A percentile compares a stretch with the other conserved stretches of the same genome.
Evolutionary conservation across 1,140 invertebrate genomes (phyloP).

Genomic region (Mizuhopecten yessoensis): DNA sequence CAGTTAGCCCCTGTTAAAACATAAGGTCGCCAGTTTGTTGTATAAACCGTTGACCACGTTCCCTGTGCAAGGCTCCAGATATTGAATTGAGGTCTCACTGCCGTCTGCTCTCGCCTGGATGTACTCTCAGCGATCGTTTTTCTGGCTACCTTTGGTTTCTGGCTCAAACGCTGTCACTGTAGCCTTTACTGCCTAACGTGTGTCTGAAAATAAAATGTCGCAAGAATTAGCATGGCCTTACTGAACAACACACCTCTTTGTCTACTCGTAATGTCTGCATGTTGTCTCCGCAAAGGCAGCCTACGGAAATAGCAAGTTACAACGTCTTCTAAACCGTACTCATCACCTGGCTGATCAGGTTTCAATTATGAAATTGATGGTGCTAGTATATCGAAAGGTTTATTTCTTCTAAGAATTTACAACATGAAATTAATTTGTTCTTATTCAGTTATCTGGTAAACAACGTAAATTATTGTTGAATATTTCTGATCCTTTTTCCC

Average conservation of each 20-base stretch:
- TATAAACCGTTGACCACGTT: not conserved
- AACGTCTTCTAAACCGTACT: too few species aligned
- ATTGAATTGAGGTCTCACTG: too few species aligned
- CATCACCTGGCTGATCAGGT: too few species aligned
- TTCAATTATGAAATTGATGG: too few species aligned
- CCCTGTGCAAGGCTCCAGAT: not conserved
- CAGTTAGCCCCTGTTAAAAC: too few species aligned
- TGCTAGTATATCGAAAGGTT: too few species aligned
- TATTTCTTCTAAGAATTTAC: too few species aligned
- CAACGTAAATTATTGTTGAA: too few species aligned
- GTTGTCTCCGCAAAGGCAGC: not conserved
- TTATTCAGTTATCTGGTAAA: too few species aligned
- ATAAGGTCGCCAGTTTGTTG: slow-evolving; percentile 1
- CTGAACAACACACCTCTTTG: not conserved
- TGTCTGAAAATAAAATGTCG: slow-evolving; percentile 39
- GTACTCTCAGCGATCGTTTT: not conserved
- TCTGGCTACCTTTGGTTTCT: not conserved
- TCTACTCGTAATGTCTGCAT: not conserved
- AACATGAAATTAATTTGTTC: too few species aligned
- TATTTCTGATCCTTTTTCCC: too few species aligned
- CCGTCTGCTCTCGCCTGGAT: not conserved
- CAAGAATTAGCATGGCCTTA: slow-evolving; percentile 38
- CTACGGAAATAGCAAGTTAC: not conserved
- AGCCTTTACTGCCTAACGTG: not conserved
- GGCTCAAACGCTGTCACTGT: not conserved